Evolutionary conservation across 2,888 invertebrate genomes (phyloP).

Genomic region (Byasa hedistus): DNA sequence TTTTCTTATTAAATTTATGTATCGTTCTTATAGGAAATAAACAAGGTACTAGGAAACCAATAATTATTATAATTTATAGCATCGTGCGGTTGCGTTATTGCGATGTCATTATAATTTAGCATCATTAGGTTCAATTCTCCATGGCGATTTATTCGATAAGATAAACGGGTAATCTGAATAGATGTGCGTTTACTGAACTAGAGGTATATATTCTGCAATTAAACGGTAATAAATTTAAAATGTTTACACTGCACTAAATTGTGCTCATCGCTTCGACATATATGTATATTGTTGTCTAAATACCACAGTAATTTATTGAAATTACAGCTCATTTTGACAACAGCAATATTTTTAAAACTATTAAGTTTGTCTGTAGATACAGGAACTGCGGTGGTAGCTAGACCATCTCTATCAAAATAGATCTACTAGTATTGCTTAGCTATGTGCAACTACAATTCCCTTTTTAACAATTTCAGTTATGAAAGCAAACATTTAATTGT

Average conservation of each 20-base stretch:
- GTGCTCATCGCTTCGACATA: no score
- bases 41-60: constrained; percentile 3
- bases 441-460: not conserved
- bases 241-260: no score
- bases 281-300: no score
- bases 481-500: constrained; percentile 10
- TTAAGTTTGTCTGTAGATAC: no score
- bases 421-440: no score
- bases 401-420: no score
- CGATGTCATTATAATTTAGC: constrained; percentile 18
- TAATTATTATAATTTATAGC: constrained; percentile 3
- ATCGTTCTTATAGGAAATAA: not conserved
- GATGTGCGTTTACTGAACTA: constrained; percentile 36
- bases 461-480: constrained; percentile 6
- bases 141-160: constrained; percentile 28
- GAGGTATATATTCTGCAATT: constrained; percentile 41
- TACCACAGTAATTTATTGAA: no score
- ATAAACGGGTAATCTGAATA: constrained; percentile 35
- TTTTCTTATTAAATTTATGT: not conserved
- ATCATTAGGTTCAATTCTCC: constrained; percentile 20
- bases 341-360: no score
- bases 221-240: constrained; percentile 27
- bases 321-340: no score
- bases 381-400: no score
- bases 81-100: constrained; percentile 4